phyloP scores from a whole-genome alignment of 1,140 invertebrate genomes.

The Neuroterus valhalla region DNA sequence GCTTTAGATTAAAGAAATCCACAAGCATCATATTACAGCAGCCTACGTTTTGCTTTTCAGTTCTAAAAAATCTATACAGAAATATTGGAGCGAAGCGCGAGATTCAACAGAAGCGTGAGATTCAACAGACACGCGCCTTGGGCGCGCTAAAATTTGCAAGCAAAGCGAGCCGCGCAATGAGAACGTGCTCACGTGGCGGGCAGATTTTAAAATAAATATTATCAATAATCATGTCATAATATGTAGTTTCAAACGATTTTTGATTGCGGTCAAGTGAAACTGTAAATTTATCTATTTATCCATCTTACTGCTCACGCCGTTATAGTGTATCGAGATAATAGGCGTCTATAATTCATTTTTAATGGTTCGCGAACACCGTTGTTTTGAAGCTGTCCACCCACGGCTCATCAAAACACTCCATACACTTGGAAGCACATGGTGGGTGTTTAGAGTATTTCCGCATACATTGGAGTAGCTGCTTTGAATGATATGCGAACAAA shows the following conservation, averaged over 20 bases:
- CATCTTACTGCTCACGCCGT: conserved; percentile 32
- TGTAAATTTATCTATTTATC: conserved; percentile 34
- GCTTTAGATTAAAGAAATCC: no score
- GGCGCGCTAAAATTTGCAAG: no score
- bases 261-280: conserved; percentile 19
- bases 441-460: conserved; percentile 40
- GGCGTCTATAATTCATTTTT: conserved; percentile 44
- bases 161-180: no score
- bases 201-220: conserved; percentile 14
- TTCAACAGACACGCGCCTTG: no score
- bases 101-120: no score
- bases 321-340: conserved; percentile 43
- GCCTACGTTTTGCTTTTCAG: no score
- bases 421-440: conserved; percentile 32
- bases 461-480: neutral
- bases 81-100: no score
- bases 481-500: conserved; percentile 9
- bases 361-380: conserved; percentile 40
- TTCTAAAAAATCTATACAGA: no score
- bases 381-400: conserved; percentile 56
- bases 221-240: conserved; percentile 13
- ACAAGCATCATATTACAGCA: no score
- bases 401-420: conserved; percentile 21
- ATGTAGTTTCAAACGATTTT: conserved; percentile 24
- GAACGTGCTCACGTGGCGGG: no score